Evolutionary conservation across 35 echinoderm and acorn worm genomes (phyloP).

Genomic region (Patiria miniata): DNA sequence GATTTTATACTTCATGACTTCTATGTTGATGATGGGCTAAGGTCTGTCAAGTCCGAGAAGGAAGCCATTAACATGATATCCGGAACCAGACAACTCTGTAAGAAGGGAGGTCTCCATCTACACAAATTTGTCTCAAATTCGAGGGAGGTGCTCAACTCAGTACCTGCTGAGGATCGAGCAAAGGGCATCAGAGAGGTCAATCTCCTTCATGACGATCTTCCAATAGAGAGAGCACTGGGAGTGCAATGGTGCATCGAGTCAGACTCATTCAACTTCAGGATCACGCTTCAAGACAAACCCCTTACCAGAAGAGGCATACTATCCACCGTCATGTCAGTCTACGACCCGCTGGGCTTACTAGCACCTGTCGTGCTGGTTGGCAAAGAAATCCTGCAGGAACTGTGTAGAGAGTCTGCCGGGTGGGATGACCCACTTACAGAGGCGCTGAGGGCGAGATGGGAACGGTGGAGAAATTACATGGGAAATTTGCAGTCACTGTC

Average conservation of each 20-base stretch:
- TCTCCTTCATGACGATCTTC: slow-evolving; percentile 35
- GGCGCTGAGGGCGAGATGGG: slow-evolving; percentile 18
- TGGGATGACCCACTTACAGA: slow-evolving; percentile 55
- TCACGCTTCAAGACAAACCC: slow-evolving; percentile 42
- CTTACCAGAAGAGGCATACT: slow-evolving; percentile 60
- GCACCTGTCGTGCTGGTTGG: slow-evolving; percentile 42
- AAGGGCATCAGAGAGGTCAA: slow-evolving; percentile 8
- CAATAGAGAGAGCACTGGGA: slow-evolving; percentile 56
- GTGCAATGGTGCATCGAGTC: slow-evolving; percentile 42
- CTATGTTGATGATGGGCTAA: slow-evolving; percentile 79
- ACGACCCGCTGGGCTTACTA: slow-evolving; percentile 61
- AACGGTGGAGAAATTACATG: slow-evolving; percentile 31
- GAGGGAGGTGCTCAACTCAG: slow-evolving; percentile 19
- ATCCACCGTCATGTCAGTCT: slow-evolving; percentile 51
- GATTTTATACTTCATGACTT: slow-evolving; percentile 41
- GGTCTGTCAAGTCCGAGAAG: slow-evolving; percentile 34
- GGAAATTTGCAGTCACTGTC: slow-evolving; percentile 14
- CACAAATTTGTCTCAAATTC: slow-evolving; percentile 67
- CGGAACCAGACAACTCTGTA: not conserved
- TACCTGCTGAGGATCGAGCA: slow-evolving; percentile 29
- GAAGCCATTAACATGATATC: slow-evolving; percentile 39
- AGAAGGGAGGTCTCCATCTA: slow-evolving; percentile 46
- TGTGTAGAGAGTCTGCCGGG: slow-evolving; percentile 25
- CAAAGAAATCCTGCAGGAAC: slow-evolving; percentile 52
- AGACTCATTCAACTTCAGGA: slow-evolving; percentile 45